Evolutionary conservation across 2,888 invertebrate genomes (phyloP), one percentile per base, ranked within the genome.

Genomic region (Melanophora roralis): DNA sequence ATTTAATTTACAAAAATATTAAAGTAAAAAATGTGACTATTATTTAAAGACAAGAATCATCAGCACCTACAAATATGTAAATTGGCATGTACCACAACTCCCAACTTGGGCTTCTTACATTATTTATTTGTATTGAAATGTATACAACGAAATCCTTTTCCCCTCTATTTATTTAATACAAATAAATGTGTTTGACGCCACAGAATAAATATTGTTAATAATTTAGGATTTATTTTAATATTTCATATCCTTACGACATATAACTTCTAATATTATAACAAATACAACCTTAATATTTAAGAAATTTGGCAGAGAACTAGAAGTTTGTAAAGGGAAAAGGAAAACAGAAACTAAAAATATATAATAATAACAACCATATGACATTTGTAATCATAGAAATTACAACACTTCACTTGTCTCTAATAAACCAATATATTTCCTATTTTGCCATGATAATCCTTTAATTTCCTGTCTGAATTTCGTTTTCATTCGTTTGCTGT

Each of bases 401-500:
- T 80, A 75, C 79, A 80, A 75, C 75, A 79, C 71, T 79, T 79
- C 65, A 80, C 67, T 80, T 80, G 75, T 80, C 72, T 72, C 67
- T 80, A 80, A 75, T 80, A 80, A 74, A 80, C 79, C 79, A 80
- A 80, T 80, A 75, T 75, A 80, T 80, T 80, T 80, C 79, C 75
- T 80, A 75, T 75, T 80, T 75, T 80, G 75, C 72, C 67, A 75
- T 80, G 79, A 80, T 80, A 80, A 80, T 80, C 79, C 79, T 75
- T 80, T 75, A 80, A 80, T 80, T 80, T 80, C 79, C 79, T 80
- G 72, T 65, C 71, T 67, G 75, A 75, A 68, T 72, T 65, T 74
- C 64, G 67, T 71, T 62, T 75, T 65, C 16, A 21, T 65, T 45
- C 16, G 32, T 65, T 38, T 64, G 57, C 14, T 38, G 27, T 12